A percentile compares a stretch with the other conserved stretches of the same genome.
phyloP scores from a whole-genome alignment of 1,140 invertebrate species.

The Drosophila tsacasi region DNA sequence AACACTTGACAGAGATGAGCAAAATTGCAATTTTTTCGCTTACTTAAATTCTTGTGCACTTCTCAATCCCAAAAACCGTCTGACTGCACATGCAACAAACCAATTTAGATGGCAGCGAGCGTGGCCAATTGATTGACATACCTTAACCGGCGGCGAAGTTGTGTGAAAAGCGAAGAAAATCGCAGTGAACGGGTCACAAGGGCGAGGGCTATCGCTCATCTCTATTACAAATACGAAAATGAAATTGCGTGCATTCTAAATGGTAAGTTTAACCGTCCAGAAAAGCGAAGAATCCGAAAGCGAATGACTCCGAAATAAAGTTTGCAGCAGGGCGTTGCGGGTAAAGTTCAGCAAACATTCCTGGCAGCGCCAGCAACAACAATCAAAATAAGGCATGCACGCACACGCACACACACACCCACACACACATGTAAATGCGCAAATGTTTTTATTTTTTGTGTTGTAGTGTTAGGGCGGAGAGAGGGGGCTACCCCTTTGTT shows the following conservation, averaged over 20 bases:
- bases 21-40: constrained; percentile 45
- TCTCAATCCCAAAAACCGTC: background rate
- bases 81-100: constrained; percentile 11
- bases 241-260: constrained; percentile 57
- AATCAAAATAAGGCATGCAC: constrained; percentile 40
- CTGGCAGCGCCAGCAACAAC: constrained; percentile 16
- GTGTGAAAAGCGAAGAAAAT: background rate
- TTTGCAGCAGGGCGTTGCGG: background rate
- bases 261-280: constrained; percentile 24
- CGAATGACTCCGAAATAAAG: no score
- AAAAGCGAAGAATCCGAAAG: background rate
- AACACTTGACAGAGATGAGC: constrained; percentile 23
- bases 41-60: constrained; percentile 12
- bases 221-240: constrained; percentile 50
- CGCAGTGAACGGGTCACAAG: background rate
- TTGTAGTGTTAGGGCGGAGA: background rate
- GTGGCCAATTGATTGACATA: background rate
- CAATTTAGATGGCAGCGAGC: background rate
- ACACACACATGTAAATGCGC: constrained; percentile 12
- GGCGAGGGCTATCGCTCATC: constrained; percentile 39
- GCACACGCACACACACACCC: constrained; percentile 2
- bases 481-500: background rate
- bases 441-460: constrained; percentile 35
- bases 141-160: background rate
- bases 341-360: constrained; percentile 6